Evolutionary conservation across 23 tunicate species (phyloP).

Genomic region (Trididemnum miniatum): DNA sequence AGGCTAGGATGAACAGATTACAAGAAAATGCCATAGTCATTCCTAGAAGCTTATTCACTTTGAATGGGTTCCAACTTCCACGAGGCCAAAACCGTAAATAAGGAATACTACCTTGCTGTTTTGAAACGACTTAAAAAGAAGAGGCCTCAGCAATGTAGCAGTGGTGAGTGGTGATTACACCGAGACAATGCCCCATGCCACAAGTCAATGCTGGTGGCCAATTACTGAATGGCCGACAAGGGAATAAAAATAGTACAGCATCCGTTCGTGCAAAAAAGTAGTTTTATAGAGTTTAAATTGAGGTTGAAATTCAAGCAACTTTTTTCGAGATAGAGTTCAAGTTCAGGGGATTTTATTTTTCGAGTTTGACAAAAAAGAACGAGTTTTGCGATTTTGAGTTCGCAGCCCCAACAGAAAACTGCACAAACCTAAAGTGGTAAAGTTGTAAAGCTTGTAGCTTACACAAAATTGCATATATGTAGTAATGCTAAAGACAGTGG

Average conservation of each 20-base stretch:
- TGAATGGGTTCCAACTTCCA: conserved; percentile 26
- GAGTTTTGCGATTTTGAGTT: no score
- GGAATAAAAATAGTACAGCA: conserved; percentile 19
- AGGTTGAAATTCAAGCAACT: no score
- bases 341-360: no score
- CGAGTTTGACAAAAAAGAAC: no score
- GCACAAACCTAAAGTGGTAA: no score
- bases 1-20: conserved; percentile 15
- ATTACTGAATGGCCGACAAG: conserved; percentile 11
- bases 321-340: no score
- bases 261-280: background rate
- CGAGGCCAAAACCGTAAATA: conserved; percentile 17
- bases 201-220: conserved; percentile 20
- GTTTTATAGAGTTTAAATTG: no score
- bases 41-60: conserved; percentile 17
- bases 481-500: no score
- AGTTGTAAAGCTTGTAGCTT: no score
- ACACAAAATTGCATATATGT: no score
- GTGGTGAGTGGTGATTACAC: conserved; percentile 18
- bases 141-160: conserved; percentile 12
- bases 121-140: conserved; percentile 18
- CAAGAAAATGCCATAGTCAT: conserved; percentile 28
- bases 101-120: conserved; percentile 29
- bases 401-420: no score
- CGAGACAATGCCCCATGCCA: conserved; percentile 27